Evolutionary conservation across 2,888 invertebrate species (phyloP), one percentile per base, ranked within the genome.

Genomic region (Caenorhabditis sp.): DNA sequence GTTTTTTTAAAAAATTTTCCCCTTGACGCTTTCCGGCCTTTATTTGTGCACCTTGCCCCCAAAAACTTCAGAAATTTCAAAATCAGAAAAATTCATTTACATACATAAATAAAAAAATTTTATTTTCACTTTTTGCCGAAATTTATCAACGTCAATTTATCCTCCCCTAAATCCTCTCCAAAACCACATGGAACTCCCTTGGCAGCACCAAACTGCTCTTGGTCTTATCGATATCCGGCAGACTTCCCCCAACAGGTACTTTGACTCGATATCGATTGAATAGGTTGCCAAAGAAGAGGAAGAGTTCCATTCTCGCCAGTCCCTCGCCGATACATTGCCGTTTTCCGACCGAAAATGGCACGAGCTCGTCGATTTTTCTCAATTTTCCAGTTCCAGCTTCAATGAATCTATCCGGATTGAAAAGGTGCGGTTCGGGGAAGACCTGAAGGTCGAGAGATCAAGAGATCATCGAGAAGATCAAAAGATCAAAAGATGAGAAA

Each of bases 281-380:
- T 8, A 80, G 24, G 18, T 80, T 80, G 18, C 67, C 61, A 35
- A 80, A 37, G 50, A 80, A 80, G 11, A 68, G 22, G 40, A 72
- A 80, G 0, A 80, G 62, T 37, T 80, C 80, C 71, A 80, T 71
- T 22, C 67, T n/a, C 1, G 80, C 80, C 35, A 77, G 51, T 55
- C 70, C 76, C 50, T 83, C 70, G 1, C 69, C 74, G 3, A 71
- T 22, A 35, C 68, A 85, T 37, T 71, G 83, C 44, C 86, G 71
- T 60, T 87, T 87, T 26, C 87, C 87, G n/a, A 85, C 51, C 0
- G 80, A 82, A 32, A 87, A 87, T n/a, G 87, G 87, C 2, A 85
- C 62, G 5, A 87, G 61, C 32, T 87, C 47, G 0, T 77, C 77
- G 3, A 62, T 55, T 35, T 78, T 82, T 44, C 51, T 67, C 40